Evolutionary conservation across 2,888 invertebrate species (phyloP), one percentile per base, ranked within the genome.

Genomic region (Nomada flava): DNA sequence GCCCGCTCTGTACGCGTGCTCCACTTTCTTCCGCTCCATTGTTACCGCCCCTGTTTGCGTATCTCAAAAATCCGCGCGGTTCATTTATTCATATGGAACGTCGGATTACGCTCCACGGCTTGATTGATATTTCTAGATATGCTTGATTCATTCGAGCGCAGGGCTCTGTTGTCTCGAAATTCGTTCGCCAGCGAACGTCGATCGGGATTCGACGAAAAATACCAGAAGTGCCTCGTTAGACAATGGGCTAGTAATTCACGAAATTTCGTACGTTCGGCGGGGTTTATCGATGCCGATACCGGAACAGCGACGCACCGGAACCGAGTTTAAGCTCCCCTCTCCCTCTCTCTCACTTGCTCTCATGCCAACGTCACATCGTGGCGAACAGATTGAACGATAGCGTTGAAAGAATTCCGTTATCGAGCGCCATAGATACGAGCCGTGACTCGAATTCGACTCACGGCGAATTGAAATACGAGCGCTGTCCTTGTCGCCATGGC

Each of bases 401-500:
- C 52, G 42, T 4, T 13, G 57, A 64, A 86, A 85, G 88, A 90
- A 90, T 88, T 89, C 80, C 88, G 88, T 91, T 91, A 89, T 88
- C 88, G 90, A 86, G 83, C 82, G 73, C 78, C 83, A 72, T 69
- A 87, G 76, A 76, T 36, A 75, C 59, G 64, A 59, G 82, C 68
- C 80, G 74, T 79, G 85, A 86, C 88, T 91, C 88, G 90, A 91
- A 91, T 91, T 90, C 88, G 90, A 89, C 87, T 86, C 89, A 82
- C 78, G 86, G 42, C 84, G 89, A 89, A 89, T 91, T 88, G 91
- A 91, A 91, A 91, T 90, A 87, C 88, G 89, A 91, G 88, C 85
- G 77, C 47, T 79, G 85, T 80, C 80, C 82, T 88, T 87, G 84
- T 84, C 84, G 84, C 81, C 76, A 70, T 84, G 76, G 83, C 73